Conservation (phyloP, 2,113 vertebrate genomes). For the Onychostruthus taczanowskii region DNA sequence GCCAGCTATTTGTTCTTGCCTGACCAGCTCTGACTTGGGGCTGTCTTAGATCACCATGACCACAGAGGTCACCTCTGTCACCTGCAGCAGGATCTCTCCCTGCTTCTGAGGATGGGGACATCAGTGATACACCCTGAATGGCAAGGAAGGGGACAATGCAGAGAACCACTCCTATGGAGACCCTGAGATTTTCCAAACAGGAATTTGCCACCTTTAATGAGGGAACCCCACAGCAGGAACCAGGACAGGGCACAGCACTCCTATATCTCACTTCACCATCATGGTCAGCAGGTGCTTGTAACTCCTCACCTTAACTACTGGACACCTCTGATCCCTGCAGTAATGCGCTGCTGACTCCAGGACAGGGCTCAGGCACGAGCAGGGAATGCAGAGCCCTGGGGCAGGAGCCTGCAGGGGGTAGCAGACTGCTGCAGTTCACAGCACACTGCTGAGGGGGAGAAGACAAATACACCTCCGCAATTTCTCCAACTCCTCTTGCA, state of each 20-base stretch:
- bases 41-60: background rate
- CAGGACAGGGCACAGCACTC: background rate
- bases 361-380: background rate
- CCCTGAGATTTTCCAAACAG: background rate
- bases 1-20: background rate
- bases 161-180: background rate
- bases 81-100: background rate
- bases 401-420: background rate
- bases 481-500: background rate
- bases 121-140: fast-evolving
- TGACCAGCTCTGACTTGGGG: background rate
- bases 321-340: background rate
- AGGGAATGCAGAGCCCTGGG: background rate
- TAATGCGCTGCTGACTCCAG: fast-evolving
- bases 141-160: fast-evolving
- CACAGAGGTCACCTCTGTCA: background rate
- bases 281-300: fast-evolving
- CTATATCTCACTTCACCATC: background rate
- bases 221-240: background rate
- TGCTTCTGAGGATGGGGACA: background rate
- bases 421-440: background rate
- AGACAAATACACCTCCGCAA: background rate
- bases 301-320: background rate
- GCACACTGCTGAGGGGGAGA: background rate
- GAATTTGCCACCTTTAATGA: fast-evolving